Conservation (phyloP, 2,797 vertebrate species). For the Silurus lanzhouensis region DNA sequence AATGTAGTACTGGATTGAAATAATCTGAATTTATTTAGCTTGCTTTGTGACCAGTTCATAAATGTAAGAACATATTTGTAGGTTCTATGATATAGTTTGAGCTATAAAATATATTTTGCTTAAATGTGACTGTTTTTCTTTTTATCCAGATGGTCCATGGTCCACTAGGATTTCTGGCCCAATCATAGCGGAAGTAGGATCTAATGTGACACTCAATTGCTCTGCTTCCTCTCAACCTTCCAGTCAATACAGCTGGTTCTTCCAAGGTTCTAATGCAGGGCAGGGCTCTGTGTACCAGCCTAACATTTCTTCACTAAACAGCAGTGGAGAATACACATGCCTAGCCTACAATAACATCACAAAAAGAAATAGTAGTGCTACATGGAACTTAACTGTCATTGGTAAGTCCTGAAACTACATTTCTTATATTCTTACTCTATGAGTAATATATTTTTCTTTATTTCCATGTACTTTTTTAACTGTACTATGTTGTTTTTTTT, state of each 20-base stretch:
- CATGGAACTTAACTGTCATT: conserved; percentile 60
- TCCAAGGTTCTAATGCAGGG: conserved; percentile 53
- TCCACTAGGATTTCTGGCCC: conserved; percentile 55
- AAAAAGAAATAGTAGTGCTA: conserved; percentile 44
- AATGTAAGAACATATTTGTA: not conserved
- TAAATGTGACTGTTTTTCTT: conserved; percentile 37
- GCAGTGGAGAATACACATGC: conserved; percentile 70
- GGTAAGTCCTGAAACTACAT: conserved; percentile 58
- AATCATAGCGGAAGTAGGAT: conserved; percentile 46
- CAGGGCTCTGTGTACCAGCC: conserved; percentile 49
- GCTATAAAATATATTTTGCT: not conserved
- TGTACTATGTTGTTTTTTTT: conserved; percentile 34
- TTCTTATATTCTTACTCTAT: not conserved
- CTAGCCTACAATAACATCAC: conserved; percentile 67
- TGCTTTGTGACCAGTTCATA: not conserved
- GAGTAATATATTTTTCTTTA: not conserved
- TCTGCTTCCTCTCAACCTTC: conserved; percentile 63
- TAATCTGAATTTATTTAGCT: not conserved
- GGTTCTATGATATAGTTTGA: not conserved
- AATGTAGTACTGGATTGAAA: not conserved
- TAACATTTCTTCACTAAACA: conserved; percentile 45
- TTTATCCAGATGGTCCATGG: conserved; percentile 53
- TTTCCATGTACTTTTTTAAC: not conserved
- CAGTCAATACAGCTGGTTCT: conserved; percentile 67
- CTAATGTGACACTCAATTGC: conserved; percentile 55